phyloP scores from a whole-genome alignment of 2,888 invertebrate species.

The Ophonus ardosiacus region DNA sequence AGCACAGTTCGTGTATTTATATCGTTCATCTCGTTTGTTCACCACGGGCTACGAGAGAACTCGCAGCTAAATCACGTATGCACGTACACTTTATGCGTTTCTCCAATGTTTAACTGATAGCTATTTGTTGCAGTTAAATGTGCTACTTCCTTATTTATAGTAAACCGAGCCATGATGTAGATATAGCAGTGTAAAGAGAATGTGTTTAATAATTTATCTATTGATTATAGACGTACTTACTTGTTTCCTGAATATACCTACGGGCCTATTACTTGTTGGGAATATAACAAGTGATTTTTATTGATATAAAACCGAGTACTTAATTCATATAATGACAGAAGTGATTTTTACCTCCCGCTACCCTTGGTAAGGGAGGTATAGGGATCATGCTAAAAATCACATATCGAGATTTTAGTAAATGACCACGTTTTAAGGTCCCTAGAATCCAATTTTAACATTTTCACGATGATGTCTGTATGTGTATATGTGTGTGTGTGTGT shows the following conservation, averaged over 20 bases:
- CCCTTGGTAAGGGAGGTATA: no score
- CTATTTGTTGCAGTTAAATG: conserved; percentile 18
- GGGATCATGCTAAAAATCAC: no score
- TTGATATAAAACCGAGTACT: background rate
- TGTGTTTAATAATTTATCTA: background rate
- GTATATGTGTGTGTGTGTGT: no score
- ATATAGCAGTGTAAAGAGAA: background rate
- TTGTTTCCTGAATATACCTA: background rate
- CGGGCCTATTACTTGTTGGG: background rate
- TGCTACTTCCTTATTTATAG: conserved; percentile 10
- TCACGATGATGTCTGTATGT: no score
- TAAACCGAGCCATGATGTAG: background rate
- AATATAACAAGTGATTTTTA: background rate
- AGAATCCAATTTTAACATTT: no score
- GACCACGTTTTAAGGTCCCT: no score
- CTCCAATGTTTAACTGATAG: conserved; percentile 14
- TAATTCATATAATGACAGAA: no score
- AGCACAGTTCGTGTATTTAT: conserved; percentile 66
- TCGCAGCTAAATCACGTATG: background rate
- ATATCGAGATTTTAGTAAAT: no score
- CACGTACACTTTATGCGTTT: background rate
- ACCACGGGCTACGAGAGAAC: conserved; percentile 4
- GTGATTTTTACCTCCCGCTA: no score
- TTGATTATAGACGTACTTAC: background rate
- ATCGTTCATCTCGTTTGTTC: conserved; percentile 58